Evolutionary conservation across 2,797 vertebrate genomes (phyloP).

Genomic region (Serranus cabrilla): DNA sequence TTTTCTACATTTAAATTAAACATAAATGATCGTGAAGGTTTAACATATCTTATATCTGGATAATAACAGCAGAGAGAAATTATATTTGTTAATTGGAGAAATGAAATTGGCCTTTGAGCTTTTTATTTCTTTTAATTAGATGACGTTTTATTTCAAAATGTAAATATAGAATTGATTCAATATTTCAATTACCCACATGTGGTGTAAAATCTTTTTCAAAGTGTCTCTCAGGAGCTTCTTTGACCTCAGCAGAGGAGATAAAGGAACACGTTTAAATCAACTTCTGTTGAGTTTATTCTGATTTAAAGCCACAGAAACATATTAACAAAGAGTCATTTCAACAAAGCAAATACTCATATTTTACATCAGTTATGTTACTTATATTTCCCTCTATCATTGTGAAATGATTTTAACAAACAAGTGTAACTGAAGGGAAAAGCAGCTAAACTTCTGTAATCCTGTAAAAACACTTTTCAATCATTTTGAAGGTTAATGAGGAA

Average conservation of each 20-base stretch:
- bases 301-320: slow-evolving; percentile 25
- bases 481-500: neutral
- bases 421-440: slow-evolving; percentile 18
- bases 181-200: slow-evolving; percentile 17
- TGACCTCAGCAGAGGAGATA: neutral
- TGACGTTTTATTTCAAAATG: slow-evolving; percentile 14
- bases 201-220: neutral
- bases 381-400: neutral
- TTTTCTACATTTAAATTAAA: slow-evolving; percentile 7
- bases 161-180: slow-evolving; percentile 9
- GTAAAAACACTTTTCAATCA: slow-evolving; percentile 1
- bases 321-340: neutral
- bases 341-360: neutral
- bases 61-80: neutral
- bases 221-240: neutral
- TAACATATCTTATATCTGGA: neutral
- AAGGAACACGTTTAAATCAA: neutral
- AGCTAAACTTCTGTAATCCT: neutral
- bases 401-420: slow-evolving; percentile 18
- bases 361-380: neutral
- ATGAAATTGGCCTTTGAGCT: neutral
- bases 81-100: slow-evolving; percentile 16
- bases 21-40: neutral
- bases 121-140: neutral
- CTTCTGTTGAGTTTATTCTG: slow-evolving; percentile 9